A percentile compares a stretch with the other conserved stretches of the same genome.
Conservation (phyloP, 1,140 invertebrate species). For the Drosophila mayri region DNA sequence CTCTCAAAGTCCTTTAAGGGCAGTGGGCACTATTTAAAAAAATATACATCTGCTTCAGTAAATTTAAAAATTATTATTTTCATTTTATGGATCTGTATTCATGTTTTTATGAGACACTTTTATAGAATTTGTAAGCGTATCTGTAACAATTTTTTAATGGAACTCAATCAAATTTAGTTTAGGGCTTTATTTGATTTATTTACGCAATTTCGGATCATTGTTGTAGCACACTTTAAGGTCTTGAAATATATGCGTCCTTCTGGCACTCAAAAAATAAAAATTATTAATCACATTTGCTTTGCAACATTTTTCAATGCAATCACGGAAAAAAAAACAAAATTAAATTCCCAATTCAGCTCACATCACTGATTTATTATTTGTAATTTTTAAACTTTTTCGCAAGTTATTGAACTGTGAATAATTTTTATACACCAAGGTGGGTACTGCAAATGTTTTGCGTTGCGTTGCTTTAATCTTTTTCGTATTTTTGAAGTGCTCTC, state of each 20-base stretch:
- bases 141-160: slow-evolving; percentile 2
- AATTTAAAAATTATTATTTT: neutral
- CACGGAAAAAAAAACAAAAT: slow-evolving; percentile 11
- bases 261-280: slow-evolving; percentile 37
- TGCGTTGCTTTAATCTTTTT: slow-evolving; percentile 2
- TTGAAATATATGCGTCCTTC: slow-evolving; percentile 3
- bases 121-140: neutral
- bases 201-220: slow-evolving; percentile 2
- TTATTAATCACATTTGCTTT: slow-evolving; percentile 1
- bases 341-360: neutral
- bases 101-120: neutral
- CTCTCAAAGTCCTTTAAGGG: neutral
- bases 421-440: neutral
- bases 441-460: neutral
- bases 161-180: slow-evolving; percentile 11
- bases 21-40: neutral
- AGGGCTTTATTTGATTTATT: neutral
- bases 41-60: neutral
- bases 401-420: neutral
- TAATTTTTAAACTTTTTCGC: neutral
- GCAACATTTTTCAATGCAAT: neutral
- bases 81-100: too few species aligned
- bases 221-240: slow-evolving; percentile 12
- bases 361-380: neutral
- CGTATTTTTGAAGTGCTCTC: slow-evolving; percentile 7